Evolutionary conservation across 2,113 vertebrate genomes (phyloP), one percentile per base, ranked within the genome.

Genomic region (Sakesphorus luctuosus): DNA sequence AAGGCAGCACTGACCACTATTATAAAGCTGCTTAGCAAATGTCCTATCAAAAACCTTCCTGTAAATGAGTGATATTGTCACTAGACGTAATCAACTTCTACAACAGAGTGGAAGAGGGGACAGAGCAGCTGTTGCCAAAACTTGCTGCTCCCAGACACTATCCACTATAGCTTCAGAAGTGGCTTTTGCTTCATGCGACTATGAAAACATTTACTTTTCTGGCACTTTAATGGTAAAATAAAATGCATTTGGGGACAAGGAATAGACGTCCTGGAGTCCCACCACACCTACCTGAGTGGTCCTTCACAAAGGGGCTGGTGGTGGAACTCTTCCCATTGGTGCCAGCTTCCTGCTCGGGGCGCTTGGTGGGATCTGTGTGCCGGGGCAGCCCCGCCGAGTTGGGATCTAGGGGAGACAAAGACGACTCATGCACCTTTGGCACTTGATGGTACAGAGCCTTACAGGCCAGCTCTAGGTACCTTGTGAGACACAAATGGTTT

Each of bases 361-460:
- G 98, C 97, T 97, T 98, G 85, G 99, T 99, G 77, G 99, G 98
- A 96, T 96, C 97, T 28, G 98, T 98, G 96, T 98, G 98, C 98
- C 98, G 98, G 94, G 98, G 96, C 90, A 98, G 97, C 92, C 98
- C 96, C 24, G 98, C 98, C 19, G 99, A 99, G 93, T 98, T 98
- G 40, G 99, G 99, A 98, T 98, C 99, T 99, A 97, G 38, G 94
- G 87, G 73, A 98, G 96, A 97, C 77, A 97, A 58, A 98, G 92
- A 94, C 0, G 38, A 74, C 94, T 97, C 96, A 96, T 95, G 96
- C 81, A 72, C 92, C 89, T 93, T 94, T 25, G n/a, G 91, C 2
- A 36, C 74, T 83, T 47, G 69, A 90, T 6, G 16, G 19, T 18
- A 90, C 11, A 17, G 89, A 96, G 96, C 91, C 93, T 95, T 86